These are phyloP conservation scores for Oceanites oceanicus DNA, from an alignment of 2,113 vertebrate genomes.

Conservation along the genomic window DNA sequence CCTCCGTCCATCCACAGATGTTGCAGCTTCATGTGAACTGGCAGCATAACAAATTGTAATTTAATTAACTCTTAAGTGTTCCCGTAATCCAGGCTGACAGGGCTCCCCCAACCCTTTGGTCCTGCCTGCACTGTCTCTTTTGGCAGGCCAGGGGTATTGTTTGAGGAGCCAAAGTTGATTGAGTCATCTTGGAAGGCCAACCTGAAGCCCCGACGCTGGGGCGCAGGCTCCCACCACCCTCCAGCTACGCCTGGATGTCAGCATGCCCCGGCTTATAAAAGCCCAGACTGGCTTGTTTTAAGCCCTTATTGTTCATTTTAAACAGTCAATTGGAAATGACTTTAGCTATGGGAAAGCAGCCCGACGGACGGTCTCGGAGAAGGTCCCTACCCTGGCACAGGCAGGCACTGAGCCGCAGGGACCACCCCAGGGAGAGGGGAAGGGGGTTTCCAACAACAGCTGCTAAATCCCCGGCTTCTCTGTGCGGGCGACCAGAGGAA, in stretches of 20 bases:
- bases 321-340: accelerated
- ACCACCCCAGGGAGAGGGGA: background rate
- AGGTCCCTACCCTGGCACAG: background rate
- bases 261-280: accelerated
- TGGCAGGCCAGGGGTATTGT: background rate
- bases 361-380: background rate
- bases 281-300: background rate
- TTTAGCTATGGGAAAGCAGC: background rate
- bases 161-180: slow-evolving; percentile 1
- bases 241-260: background rate
- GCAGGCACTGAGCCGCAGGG: background rate
- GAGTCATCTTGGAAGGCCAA: background rate
- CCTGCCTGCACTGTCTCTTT: background rate
- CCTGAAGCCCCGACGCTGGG: background rate
- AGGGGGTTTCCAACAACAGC: accelerated
- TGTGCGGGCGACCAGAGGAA: accelerated
- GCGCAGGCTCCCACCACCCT: background rate
- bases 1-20: slow-evolving; percentile 64
- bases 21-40: slow-evolving; percentile 68
- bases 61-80: slow-evolving; percentile 75
- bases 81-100: slow-evolving; percentile 38
- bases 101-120: background rate
- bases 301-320: background rate
- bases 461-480: background rate
- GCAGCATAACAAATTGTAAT: slow-evolving; percentile 79